Conservation (phyloP, 2,888 invertebrate species). For the Heteromyza rotundicornis region DNA sequence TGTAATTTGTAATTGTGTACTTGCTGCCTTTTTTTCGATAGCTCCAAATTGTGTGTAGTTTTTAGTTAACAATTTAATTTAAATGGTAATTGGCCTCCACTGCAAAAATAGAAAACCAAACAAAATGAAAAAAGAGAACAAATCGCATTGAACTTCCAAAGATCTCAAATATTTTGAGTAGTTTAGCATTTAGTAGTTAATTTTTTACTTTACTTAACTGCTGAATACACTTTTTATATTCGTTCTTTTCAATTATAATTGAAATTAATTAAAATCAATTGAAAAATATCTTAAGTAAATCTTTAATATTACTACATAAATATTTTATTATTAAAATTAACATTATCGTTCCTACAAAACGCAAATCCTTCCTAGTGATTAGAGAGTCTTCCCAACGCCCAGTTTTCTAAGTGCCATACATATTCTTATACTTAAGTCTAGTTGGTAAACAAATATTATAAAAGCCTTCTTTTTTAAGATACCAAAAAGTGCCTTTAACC, state of each 20-base stretch:
- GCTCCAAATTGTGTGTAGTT: too few species aligned
- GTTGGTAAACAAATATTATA: too few species aligned
- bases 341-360: constrained; percentile 16
- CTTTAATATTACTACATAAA: not conserved
- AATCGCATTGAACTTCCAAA: constrained; percentile 36
- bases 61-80: not conserved
- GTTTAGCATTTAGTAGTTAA: constrained; percentile 8
- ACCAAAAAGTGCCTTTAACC: too few species aligned
- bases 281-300: too few species aligned
- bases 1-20: not conserved
- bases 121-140: too few species aligned
- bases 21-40: not conserved
- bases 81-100: constrained; percentile 9
- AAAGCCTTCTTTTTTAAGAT: too few species aligned
- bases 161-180: constrained; percentile 47
- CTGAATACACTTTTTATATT: too few species aligned
- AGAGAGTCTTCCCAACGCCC: constrained; percentile 41
- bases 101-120: constrained; percentile 19
- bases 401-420: constrained; percentile 13
- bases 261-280: too few species aligned
- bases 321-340: not conserved
- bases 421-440: too few species aligned
- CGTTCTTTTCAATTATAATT: too few species aligned
- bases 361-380: constrained; percentile 40
- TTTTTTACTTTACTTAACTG: too few species aligned